Base-by-base conservation (phyloP, 1,140 invertebrate genomes). In the Ceratosolen fusciceps region DNA sequence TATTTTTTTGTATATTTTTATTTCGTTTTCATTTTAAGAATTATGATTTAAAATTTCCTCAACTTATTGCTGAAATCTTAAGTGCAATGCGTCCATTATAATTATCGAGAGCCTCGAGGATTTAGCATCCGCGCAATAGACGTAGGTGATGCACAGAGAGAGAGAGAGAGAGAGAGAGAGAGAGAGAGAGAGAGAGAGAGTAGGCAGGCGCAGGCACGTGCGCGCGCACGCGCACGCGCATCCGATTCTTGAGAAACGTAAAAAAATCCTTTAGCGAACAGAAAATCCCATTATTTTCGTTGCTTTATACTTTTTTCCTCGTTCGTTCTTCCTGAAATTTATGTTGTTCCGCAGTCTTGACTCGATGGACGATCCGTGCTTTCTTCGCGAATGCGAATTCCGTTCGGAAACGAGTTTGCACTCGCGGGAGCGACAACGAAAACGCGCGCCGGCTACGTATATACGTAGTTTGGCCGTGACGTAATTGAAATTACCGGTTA, bases 401-500 rank as follows among this genome's bases (percentile, higher is more conserved):
- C 65, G 73, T 77, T 58, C 34, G 34, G 43, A 73, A 73, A 73
- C 77, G 77, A 65, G 70, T 73, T 79, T 79, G 58, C 34, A 56
- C 31, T 72, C 75, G 65, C 26, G 43, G 7, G 65, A 58, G 19
- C 31, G 73, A 74, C 34, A 49, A 70, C 62, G 62, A 68, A 76
- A 68, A 76, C 31, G 31, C 74, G 31, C 56, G 19, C n/a, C n/a
- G n/a, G n/a, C n/a, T n/a, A n/a, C n/a, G 43, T 26, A 47, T 54
- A 54, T 49, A 62, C 37, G 47, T 52, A 39, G n/a, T 71, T 16
- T 16, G 21, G 47, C 56, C 67, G 77, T 79, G 77, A 79, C 70
- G 70, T 70, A 79, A 79, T 79, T 79, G 72, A 79, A 72, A 79
- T 73, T 79, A 79, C 77, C 54, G 77, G 70, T 56, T 73, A 37